Evolutionary conservation across 2,797 vertebrate genomes (phyloP).

Genomic region (Macropus fuliginosus): DNA sequence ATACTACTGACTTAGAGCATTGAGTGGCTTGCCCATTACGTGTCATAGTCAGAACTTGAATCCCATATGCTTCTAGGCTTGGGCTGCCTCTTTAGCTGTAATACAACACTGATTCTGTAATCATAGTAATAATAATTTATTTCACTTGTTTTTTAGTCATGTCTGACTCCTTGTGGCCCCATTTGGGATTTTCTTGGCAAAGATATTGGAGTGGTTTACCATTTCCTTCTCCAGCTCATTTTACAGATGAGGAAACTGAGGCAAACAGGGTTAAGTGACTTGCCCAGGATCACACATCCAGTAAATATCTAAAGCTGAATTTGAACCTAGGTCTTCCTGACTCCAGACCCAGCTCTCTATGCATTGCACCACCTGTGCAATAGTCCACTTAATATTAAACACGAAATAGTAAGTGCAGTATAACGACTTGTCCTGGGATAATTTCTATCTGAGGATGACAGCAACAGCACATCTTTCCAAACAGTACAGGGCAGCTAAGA

Average conservation of each 20-base stretch:
- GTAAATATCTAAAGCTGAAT: background rate
- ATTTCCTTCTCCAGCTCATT: background rate
- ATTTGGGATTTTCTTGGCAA: background rate
- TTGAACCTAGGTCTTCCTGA: background rate
- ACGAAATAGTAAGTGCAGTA: background rate
- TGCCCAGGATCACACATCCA: background rate
- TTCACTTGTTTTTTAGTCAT: background rate
- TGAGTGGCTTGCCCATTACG: background rate
- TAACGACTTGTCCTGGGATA: background rate
- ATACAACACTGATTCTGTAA: background rate
- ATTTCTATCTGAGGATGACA: background rate
- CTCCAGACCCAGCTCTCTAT: background rate
- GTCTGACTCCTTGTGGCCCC: background rate
- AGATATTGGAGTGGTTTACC: background rate
- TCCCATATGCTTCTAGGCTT: background rate
- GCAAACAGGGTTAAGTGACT: background rate
- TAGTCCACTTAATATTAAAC: background rate
- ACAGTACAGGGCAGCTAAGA: conserved; percentile 35
- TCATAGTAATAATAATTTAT: background rate
- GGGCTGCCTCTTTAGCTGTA: background rate
- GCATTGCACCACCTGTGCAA: background rate
- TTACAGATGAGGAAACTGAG: background rate
- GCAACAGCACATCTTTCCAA: conserved; percentile 24
- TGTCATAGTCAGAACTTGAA: background rate
- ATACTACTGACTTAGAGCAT: background rate